Conservation (phyloP, 2,113 vertebrate genomes). For the Malurus cyaneus region DNA sequence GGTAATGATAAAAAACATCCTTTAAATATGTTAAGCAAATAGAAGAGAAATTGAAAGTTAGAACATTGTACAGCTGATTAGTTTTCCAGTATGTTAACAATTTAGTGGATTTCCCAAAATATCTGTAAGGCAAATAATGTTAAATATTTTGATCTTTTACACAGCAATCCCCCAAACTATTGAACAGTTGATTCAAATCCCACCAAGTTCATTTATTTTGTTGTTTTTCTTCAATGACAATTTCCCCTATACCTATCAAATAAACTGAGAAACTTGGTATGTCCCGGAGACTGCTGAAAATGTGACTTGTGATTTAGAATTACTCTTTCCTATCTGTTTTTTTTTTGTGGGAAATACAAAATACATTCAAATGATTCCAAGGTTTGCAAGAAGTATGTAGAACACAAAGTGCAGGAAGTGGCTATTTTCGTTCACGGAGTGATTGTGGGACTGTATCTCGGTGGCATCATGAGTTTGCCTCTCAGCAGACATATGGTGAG, state of each 20-base stretch:
- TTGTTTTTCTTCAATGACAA: neutral
- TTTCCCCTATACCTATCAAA: neutral
- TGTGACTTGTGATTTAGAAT: neutral
- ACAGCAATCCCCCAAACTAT: neutral
- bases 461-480: neutral
- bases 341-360: neutral
- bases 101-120: neutral
- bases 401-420: neutral
- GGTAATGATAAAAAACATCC: neutral
- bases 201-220: neutral
- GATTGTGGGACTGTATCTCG: neutral
- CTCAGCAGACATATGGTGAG: neutral
- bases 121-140: neutral
- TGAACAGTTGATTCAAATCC: neutral
- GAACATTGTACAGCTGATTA: neutral
- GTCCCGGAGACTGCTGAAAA: neutral
- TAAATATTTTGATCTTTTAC: neutral
- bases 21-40: neutral
- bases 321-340: neutral
- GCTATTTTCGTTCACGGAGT: neutral
- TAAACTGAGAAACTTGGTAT: neutral
- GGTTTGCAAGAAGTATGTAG: neutral
- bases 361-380: neutral
- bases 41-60: neutral
- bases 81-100: neutral